Conservation (phyloP, 2,888 invertebrate genomes). For the Julus scanicus region DNA sequence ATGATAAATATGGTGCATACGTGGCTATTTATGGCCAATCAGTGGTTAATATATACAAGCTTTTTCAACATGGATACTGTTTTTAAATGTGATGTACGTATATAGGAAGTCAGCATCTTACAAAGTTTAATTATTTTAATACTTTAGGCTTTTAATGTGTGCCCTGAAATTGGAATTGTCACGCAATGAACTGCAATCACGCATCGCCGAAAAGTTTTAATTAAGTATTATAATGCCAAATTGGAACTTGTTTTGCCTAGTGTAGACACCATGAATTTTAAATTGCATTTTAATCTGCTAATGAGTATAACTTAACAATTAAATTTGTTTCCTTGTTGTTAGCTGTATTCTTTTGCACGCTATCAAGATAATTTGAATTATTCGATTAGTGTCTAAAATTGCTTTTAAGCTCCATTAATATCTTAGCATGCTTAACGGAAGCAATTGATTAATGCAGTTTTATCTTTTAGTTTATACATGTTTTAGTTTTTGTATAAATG, state of each 20-base stretch:
- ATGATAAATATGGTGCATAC: too few relatives aligned
- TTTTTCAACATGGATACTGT: too few relatives aligned
- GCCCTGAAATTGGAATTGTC: neutral
- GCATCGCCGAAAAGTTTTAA: neutral
- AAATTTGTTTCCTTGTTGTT: slow-evolving; percentile 17
- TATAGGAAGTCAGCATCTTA: too few relatives aligned
- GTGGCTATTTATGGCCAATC: too few relatives aligned
- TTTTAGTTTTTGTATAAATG: neutral
- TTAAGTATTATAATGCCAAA: slow-evolving; percentile 20
- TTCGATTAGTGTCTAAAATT: neutral
- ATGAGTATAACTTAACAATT: slow-evolving; percentile 11
- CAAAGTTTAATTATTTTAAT: neutral
- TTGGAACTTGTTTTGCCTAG: slow-evolving; percentile 19
- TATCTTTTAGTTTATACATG: neutral
- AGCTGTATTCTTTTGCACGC: slow-evolving; percentile 12
- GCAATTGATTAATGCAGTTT: neutral
- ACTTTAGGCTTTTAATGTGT: neutral
- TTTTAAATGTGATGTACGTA: too few relatives aligned
- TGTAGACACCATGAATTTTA: slow-evolving; percentile 25
- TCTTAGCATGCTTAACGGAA: neutral
- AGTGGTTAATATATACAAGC: too few relatives aligned
- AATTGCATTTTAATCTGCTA: neutral
- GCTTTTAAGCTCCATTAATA: neutral
- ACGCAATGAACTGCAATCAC: slow-evolving; percentile 41
- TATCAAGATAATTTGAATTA: neutral